Conservation (phyloP, 2,113 vertebrate genomes). For the Neolamprologus falcicula region DNA sequence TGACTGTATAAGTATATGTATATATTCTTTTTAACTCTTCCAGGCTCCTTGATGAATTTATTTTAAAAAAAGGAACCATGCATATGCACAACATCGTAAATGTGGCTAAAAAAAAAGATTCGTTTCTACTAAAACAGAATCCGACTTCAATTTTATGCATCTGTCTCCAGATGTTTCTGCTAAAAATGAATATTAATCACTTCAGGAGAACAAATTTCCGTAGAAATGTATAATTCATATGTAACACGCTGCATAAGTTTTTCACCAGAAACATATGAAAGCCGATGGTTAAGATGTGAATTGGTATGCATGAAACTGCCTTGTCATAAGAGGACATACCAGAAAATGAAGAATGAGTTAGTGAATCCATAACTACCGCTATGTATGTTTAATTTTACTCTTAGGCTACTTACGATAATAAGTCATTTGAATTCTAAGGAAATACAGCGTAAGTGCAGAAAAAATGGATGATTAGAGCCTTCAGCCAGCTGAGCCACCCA, state of each 20-base stretch:
- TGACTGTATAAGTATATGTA: not conserved
- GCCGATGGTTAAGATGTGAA: not conserved
- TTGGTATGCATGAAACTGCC: not conserved
- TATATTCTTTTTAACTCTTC: not conserved
- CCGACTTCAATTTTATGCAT: not conserved
- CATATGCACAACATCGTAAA: not conserved
- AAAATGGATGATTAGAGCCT: not conserved
- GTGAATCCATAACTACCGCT: not conserved
- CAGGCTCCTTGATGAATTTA: not conserved
- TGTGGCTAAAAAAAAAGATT: not conserved
- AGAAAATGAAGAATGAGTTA: not conserved
- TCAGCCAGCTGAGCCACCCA: not conserved
- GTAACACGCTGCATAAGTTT: not conserved
- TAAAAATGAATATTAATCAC: not conserved
- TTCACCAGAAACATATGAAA: not conserved
- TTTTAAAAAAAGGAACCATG: not conserved
- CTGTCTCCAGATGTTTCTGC: not conserved
- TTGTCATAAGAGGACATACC: not conserved
- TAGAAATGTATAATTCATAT: not conserved
- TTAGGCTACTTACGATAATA: not conserved
- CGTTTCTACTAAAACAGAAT: not conserved
- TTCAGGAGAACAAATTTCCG: not conserved
- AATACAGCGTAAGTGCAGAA: not conserved
- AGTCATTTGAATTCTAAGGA: not conserved
- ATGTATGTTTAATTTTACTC: not conserved